Conservation (phyloP, 1,140 invertebrate genomes). For the Trachelipus rathkii region DNA sequence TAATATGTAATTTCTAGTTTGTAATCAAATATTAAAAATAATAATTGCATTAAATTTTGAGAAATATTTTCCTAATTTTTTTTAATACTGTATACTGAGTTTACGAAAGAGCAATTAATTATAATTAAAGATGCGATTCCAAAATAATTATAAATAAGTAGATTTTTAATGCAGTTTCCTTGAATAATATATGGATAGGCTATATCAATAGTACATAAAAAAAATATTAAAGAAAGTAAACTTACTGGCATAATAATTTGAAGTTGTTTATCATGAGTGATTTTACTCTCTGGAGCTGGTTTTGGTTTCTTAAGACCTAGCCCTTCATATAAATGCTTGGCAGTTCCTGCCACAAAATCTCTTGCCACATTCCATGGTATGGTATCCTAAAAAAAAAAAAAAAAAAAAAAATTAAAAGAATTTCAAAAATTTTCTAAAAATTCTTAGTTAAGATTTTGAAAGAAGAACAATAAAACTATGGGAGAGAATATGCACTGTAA, state of each 20-base stretch:
- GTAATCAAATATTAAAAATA: too few species aligned
- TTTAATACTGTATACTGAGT: background rate
- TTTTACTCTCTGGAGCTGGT: constrained; percentile 33
- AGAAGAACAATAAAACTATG: background rate
- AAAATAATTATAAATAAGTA: too few species aligned
- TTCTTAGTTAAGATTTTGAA: background rate
- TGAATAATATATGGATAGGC: too few species aligned
- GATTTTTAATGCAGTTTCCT: too few species aligned
- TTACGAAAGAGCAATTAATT: background rate
- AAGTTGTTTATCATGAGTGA: constrained; percentile 43
- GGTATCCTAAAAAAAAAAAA: constrained; percentile 31
- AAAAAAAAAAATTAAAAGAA: background rate
- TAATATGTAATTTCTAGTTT: too few species aligned
- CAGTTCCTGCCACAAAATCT: constrained; percentile 45
- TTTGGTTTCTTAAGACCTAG: constrained; percentile 43
- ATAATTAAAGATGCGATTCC: background rate
- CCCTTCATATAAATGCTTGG: constrained; percentile 39
- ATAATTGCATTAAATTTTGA: too few species aligned
- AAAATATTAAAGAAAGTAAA: background rate
- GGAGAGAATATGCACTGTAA: background rate
- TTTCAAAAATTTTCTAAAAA: background rate
- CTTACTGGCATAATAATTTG: constrained; percentile 44
- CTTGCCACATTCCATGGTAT: constrained; percentile 43
- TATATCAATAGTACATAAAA: too few species aligned
- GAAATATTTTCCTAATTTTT: too few species aligned